These are phyloP conservation scores for Eulithis prunata DNA, from an alignment of 2,888 invertebrate species.

Conservation along the genomic window DNA sequence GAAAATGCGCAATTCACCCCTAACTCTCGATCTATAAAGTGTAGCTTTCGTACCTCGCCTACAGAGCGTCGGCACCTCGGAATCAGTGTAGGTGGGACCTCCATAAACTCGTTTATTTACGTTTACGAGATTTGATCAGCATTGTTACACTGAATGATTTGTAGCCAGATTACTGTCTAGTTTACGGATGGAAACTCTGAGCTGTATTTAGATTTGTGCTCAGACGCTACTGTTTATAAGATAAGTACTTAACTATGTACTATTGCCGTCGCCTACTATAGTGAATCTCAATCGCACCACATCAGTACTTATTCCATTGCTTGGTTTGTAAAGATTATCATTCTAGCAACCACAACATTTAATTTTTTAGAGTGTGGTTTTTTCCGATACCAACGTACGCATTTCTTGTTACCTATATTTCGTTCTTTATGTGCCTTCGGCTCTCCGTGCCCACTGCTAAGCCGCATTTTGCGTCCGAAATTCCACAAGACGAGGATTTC, in stretches of 20 bases:
- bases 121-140: conserved; percentile 21
- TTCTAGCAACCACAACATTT: no score
- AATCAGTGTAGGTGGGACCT: conserved; percentile 7
- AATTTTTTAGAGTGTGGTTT: no score
- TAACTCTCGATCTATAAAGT: conserved; percentile 5
- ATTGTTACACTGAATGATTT: conserved; percentile 10
- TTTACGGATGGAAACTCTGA: neutral
- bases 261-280: no score
- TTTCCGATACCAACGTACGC: no score
- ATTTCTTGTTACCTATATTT: neutral
- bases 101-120: conserved; percentile 23
- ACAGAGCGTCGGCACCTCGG: conserved; percentile 9
- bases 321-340: no score
- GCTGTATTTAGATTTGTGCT: no score
- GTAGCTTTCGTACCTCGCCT: conserved; percentile 1
- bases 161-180: conserved; percentile 8
- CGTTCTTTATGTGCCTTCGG: neutral
- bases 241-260: no score
- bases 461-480: conserved; percentile 25
- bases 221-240: no score
- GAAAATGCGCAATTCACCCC: no score
- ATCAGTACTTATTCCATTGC: no score
- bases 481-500: conserved; percentile 33
- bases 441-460: conserved; percentile 1
- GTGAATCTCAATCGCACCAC: no score